A percentile compares a stretch with the other conserved stretches of the same genome.
Conservation (phyloP, 92 coral and sea anemone genomes). For the Palythoa heliodiscus region DNA sequence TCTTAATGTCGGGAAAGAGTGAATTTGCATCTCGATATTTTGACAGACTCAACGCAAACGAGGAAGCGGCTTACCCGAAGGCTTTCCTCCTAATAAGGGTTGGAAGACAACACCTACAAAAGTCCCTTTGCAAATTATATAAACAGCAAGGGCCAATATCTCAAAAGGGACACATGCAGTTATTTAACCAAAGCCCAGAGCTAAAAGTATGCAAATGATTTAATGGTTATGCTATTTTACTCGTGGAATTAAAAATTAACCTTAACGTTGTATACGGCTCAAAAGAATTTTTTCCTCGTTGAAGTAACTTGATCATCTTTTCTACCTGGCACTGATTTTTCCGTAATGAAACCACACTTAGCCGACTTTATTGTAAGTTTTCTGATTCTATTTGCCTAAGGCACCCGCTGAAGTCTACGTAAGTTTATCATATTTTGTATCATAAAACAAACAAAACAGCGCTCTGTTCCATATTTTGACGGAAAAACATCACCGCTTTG, state of each 20-base stretch:
- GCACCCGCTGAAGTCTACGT: conserved; percentile 12
- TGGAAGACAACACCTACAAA: too few species aligned
- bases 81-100: too few species aligned
- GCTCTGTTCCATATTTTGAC: not conserved
- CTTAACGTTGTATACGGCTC: not conserved
- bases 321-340: conserved; percentile 21
- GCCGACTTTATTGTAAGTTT: not conserved
- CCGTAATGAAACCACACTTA: conserved; percentile 13
- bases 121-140: too few species aligned
- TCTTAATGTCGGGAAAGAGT: too few species aligned
- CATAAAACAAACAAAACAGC: not conserved
- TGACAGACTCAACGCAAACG: too few species aligned
- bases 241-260: conserved; percentile 22
- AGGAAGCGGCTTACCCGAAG: too few species aligned
- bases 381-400: not conserved
- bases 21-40: too few species aligned
- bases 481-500: not conserved
- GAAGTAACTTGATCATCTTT: conserved; percentile 30
- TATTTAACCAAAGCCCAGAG: not conserved
- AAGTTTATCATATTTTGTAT: too few species aligned
- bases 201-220: not conserved
- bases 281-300: conserved; percentile 34
- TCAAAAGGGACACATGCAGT: too few species aligned
- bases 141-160: not conserved
- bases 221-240: not conserved